Evolutionary conservation across 2,797 vertebrate genomes (phyloP).

Genomic region (Podargus strigoides): DNA sequence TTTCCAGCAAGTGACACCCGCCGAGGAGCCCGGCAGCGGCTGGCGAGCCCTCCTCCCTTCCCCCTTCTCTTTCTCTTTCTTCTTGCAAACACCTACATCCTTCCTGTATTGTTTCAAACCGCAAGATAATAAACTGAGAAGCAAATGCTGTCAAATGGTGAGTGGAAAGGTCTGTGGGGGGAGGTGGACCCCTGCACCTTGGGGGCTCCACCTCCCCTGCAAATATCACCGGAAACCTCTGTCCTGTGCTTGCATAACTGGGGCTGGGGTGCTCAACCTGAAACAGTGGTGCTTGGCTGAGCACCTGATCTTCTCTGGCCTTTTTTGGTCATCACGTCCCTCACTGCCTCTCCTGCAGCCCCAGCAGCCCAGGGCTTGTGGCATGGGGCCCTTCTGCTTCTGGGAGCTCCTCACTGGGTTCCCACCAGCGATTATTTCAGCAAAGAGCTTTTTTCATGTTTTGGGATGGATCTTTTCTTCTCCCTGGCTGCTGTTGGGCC

Average conservation of each 20-base stretch:
- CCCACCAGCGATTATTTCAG: neutral
- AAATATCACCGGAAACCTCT: constrained; percentile 46
- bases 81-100: constrained; percentile 85
- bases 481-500: neutral
- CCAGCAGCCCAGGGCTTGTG: neutral
- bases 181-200: neutral
- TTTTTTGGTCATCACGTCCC: rapidly evolving
- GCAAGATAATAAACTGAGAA: constrained; percentile 66
- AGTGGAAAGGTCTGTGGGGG: constrained; percentile 14
- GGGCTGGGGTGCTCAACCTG: neutral
- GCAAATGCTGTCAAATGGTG: neutral
- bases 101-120: constrained; percentile 82
- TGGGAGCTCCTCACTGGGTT: neutral
- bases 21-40: neutral
- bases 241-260: constrained; percentile 15
- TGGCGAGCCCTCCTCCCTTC: neutral
- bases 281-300: rapidly evolving
- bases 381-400: neutral
- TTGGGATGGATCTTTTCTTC: neutral
- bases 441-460: neutral
- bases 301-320: neutral
- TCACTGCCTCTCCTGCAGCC: neutral
- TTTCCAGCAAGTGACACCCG: neutral
- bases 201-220: constrained; percentile 27
- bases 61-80: constrained; percentile 67